Base-by-base conservation (phyloP, 2,888 invertebrate genomes). In the Perdita meconis region DNA sequence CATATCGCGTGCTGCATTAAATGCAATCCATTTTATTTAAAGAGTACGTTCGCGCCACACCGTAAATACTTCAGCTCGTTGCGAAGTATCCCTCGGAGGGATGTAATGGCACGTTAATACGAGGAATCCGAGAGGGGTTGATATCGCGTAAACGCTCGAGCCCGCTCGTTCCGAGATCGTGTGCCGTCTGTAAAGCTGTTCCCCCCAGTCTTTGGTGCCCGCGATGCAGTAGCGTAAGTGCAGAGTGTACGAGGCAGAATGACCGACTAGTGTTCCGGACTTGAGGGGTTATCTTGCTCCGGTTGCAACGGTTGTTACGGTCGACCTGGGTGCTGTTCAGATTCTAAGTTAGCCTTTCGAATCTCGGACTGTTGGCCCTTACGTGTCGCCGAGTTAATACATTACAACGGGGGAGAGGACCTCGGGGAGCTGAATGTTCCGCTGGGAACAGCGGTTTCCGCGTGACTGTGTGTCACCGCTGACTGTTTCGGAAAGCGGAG, bases 281-380 rank as follows among this genome's bases (percentile, higher is more conserved):
- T 66, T 47, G 10, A 22, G 56, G 57, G 78, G 84, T 87, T 88
- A 87, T 86, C 86, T 83, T 70, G 57, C 51, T 26, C 56, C 61
- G 71, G 81, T 79, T 80, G 66, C 59, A 66, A 82, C 71, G 65
- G 77, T 74, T 73, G 82, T 83, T 82, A 84, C 72, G 79, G 81
- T 70, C 64, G 80, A 69, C 81, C 51, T 60, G 80, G 61, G 77
- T 77, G 63, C 69, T 56, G 60, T 79, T 78, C 63, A 68, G 60
- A 42, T 60, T 16, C 51, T 44, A 65, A 80, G 70, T 78, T 84
- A 60, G 24, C 68, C 65, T 67, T 47, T 64, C 66, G 70, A 66
- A 64, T 56, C 78, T 47, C 70, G 56, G 66, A 63, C 70, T 57
- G 44, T 53, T 26, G 42, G 51, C n/a, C 63, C 67, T 71, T 69